Conservation (phyloP, 2,888 invertebrate species). For the Meganola albula region DNA sequence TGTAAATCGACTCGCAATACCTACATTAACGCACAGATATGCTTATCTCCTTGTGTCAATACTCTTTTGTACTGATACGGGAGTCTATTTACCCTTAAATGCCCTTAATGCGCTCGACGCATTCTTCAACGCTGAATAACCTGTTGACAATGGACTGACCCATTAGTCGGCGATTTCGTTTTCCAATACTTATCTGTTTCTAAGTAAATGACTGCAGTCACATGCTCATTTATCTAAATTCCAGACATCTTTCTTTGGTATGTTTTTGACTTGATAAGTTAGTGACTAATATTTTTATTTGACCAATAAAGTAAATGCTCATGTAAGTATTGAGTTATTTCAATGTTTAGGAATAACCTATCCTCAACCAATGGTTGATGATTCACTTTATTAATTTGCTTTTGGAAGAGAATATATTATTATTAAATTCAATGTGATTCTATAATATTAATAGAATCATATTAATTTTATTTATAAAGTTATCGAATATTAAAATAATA, state of each 20-base stretch:
- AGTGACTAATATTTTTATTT: too few relatives aligned
- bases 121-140: constrained; percentile 67
- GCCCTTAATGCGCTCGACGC: constrained; percentile 65
- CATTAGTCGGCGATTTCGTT: constrained; percentile 51
- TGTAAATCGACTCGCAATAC: constrained; percentile 59
- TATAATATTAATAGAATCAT: too few relatives aligned
- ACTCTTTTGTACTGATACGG: constrained; percentile 74
- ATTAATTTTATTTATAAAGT: too few relatives aligned
- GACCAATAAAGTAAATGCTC: too few relatives aligned
- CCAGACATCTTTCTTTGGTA: constrained; percentile 31
- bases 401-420: too few relatives aligned
- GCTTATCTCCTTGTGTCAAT: constrained; percentile 72
- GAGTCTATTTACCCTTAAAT: constrained; percentile 72
- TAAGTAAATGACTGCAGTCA: constrained; percentile 34
- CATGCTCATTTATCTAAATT: constrained; percentile 28
- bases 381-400: too few relatives aligned
- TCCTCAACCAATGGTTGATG: too few relatives aligned
- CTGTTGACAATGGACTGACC: constrained; percentile 55
- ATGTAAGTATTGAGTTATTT: too few relatives aligned
- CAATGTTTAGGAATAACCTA: too few relatives aligned
- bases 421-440: too few relatives aligned
- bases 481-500: too few relatives aligned
- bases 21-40: constrained; percentile 65
- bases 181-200: constrained; percentile 42
- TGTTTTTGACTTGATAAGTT: too few relatives aligned